A percentile compares a stretch with the other conserved stretches of the same genome.
phyloP scores from a whole-genome alignment of 1,140 invertebrate genomes.

The Hormaphis cornu region DNA sequence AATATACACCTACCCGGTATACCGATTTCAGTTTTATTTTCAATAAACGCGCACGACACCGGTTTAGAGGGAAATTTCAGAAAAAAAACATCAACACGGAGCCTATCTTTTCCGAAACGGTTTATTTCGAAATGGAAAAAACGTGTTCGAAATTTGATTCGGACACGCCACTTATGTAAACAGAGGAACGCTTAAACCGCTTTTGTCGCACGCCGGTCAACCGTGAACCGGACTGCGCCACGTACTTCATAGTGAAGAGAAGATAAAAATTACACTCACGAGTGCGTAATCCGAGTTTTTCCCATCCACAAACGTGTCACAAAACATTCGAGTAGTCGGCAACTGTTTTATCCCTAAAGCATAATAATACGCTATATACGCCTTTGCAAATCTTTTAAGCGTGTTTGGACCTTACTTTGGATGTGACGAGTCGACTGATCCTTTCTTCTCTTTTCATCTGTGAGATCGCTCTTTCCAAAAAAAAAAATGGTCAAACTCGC shows the following conservation, averaged over 20 bases:
- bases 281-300: conserved; percentile 3
- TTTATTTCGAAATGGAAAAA: conserved; percentile 23
- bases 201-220: conserved; percentile 24
- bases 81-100: background rate
- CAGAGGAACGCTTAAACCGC: conserved; percentile 1
- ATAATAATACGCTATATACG: too few species aligned
- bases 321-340: too few species aligned
- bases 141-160: conserved; percentile 13
- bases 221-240: conserved; percentile 1
- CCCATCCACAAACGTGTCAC: background rate
- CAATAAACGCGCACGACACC: background rate
- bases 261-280: background rate
- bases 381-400: too few species aligned
- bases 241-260: too few species aligned
- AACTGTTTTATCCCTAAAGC: too few species aligned
- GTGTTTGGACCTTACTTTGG: too few species aligned
- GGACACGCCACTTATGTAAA: background rate
- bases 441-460: too few species aligned
- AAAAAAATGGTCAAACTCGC: too few species aligned
- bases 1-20: too few species aligned
- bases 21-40: too few species aligned
- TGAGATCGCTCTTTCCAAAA: too few species aligned
- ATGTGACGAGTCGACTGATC: too few species aligned
- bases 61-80: background rate
- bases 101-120: background rate